Conservation (phyloP, 2,888 invertebrate genomes). For the Atherix ibis region DNA sequence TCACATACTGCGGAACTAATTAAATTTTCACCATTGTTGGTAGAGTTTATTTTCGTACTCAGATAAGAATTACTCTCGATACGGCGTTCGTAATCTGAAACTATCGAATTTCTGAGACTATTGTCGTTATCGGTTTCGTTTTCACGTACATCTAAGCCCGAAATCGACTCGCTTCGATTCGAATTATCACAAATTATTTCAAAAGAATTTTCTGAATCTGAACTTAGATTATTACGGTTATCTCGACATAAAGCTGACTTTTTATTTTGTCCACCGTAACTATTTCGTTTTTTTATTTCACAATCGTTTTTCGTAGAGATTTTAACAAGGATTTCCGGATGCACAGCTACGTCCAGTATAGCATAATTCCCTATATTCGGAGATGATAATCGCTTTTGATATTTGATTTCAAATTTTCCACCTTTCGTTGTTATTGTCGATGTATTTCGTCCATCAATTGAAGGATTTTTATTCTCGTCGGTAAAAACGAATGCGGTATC, state of each 20-base stretch:
- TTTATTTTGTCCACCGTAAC: no score
- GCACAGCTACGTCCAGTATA: slow-evolving; percentile 20
- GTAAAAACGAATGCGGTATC: slow-evolving; percentile 24
- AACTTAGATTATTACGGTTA: neutral
- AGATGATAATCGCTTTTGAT: slow-evolving; percentile 20
- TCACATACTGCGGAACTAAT: no score
- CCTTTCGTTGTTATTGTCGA: slow-evolving; percentile 19
- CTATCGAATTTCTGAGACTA: no score
- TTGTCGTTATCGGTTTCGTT: no score
- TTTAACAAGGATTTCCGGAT: slow-evolving; percentile 23
- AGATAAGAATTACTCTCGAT: neutral
- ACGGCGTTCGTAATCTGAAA: no score
- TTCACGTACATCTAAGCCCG: neutral
- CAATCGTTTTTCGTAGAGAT: slow-evolving; percentile 19
- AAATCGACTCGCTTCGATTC: neutral
- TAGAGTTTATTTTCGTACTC: neutral
- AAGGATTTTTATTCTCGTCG: slow-evolving; percentile 22
- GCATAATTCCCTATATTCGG: slow-evolving; percentile 22
- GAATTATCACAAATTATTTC: no score
- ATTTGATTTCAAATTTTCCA: slow-evolving; percentile 17
- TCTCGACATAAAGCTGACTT: neutral
- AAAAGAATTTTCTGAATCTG: slow-evolving; percentile 3
- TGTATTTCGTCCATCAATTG: slow-evolving; percentile 7
- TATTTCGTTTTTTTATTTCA: no score
- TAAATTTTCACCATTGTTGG: neutral